Evolutionary conservation across 2,888 invertebrate species (phyloP).

Genomic region (Callyntrura sp.): DNA sequence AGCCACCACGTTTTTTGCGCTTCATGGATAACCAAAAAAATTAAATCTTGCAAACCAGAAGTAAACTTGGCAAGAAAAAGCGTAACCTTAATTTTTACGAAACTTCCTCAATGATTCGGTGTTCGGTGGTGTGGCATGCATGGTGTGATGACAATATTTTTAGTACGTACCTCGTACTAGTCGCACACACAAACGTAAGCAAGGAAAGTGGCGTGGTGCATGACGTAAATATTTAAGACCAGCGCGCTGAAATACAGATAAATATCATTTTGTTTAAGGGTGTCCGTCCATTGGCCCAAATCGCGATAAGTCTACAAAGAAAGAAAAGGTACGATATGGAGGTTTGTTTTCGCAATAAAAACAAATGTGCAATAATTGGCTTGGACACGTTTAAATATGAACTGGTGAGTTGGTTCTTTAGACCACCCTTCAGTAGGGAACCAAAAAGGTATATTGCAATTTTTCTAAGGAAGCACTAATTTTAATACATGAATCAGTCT

Average conservation of each 20-base stretch:
- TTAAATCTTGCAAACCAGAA: constrained; percentile 32
- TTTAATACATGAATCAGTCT: background rate
- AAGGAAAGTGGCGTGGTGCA: constrained; percentile 37
- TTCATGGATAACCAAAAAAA: background rate
- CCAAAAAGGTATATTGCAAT: background rate
- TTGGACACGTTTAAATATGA: no score
- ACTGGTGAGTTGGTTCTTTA: background rate
- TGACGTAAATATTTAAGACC: background rate
- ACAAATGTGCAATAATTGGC: no score
- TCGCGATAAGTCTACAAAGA: no score
- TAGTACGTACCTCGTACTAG: no score
- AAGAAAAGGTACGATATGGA: no score
- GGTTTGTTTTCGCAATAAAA: no score
- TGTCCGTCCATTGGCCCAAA: no score
- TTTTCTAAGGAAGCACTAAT: background rate
- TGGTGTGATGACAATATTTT: background rate
- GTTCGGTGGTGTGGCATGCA: background rate
- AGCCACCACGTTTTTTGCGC: no score
- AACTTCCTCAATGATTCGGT: background rate
- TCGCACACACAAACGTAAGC: no score
- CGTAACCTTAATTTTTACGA: constrained; percentile 56
- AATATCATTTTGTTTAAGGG: no score
- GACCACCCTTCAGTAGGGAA: background rate
- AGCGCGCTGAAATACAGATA: background rate
- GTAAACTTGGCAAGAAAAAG: constrained; percentile 69